phyloP scores from a whole-genome alignment of 2,113 vertebrate species.

The Furnarius figulus region DNA sequence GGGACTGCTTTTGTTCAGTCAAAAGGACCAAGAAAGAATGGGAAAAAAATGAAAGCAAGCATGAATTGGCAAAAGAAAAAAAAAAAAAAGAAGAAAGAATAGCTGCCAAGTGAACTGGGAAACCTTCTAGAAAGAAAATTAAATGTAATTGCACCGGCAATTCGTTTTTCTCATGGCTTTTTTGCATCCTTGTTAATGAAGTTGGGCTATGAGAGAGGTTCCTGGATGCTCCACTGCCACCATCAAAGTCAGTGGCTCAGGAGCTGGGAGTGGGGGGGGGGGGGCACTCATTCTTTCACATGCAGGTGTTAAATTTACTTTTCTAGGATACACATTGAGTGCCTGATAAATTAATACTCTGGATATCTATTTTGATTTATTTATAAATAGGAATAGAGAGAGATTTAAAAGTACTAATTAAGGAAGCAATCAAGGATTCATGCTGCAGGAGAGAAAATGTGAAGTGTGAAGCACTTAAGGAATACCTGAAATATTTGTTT shows the following conservation, averaged over 20 bases:
- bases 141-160: conserved; percentile 49
- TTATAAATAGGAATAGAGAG: conserved; percentile 18
- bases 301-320: conserved; percentile 8
- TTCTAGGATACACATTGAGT: background rate
- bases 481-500: conserved; percentile 34
- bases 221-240: background rate
- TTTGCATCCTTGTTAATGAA: conserved; percentile 1
- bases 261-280: background rate
- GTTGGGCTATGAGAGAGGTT: background rate
- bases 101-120: conserved; percentile 54
- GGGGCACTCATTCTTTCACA: background rate
- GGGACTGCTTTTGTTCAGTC: conserved; percentile 48
- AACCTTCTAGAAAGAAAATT: conserved; percentile 59
- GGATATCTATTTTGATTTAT: conserved; percentile 30
- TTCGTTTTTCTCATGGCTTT: conserved; percentile 36
- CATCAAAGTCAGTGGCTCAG: background rate
- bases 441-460: conserved; percentile 11
- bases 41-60: background rate
- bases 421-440: conserved; percentile 42
- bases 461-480: background rate
- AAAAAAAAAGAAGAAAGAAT: background rate
- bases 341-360: conserved; percentile 9
- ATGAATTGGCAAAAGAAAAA: background rate
- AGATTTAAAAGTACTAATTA: conserved; percentile 43
- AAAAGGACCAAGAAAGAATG: conserved; percentile 25